These are phyloP conservation scores for Neodiprion lecontei DNA, from an alignment of 1,140 invertebrate genomes.

Conservation along the genomic window DNA sequence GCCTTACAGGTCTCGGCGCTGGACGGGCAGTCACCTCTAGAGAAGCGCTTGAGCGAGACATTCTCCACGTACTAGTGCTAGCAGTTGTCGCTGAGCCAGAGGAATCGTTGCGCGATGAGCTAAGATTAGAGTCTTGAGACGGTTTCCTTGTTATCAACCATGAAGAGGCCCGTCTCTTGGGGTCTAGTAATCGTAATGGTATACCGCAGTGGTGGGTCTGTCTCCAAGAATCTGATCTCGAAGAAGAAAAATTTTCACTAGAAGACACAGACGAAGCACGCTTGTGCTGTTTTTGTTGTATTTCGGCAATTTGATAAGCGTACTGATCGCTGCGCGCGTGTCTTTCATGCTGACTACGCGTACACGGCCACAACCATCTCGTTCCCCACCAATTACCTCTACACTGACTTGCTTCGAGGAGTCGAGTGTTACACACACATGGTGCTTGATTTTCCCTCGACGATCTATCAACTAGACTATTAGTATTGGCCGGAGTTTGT, in stretches of 20 bases:
- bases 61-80: conserved; percentile 84
- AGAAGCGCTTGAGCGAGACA: conserved; percentile 77
- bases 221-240: conserved; percentile 82
- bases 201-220: conserved; percentile 76
- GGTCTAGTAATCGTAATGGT: conserved; percentile 75
- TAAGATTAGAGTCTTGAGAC: conserved; percentile 88
- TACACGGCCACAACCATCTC: conserved; percentile 49
- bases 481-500: conserved; percentile 87
- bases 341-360: conserved; percentile 45
- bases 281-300: conserved; percentile 77
- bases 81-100: conserved; percentile 85
- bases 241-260: conserved; percentile 89
- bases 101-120: conserved; percentile 86
- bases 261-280: conserved; percentile 84
- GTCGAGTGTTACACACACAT: conserved; percentile 67
- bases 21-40: conserved; percentile 44
- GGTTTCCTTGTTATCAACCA: conserved; percentile 89
- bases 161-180: conserved; percentile 79
- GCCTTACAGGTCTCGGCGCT: conserved; percentile 47
- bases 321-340: conserved; percentile 72
- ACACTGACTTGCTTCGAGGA: conserved; percentile 25
- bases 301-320: conserved; percentile 81
- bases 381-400: conserved; percentile 43
- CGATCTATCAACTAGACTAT: conserved; percentile 80
- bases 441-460: conserved; percentile 72